These are phyloP conservation scores for Falco columbarius DNA, from an alignment of 2,797 vertebrate species.

Conservation along the genomic window DNA sequence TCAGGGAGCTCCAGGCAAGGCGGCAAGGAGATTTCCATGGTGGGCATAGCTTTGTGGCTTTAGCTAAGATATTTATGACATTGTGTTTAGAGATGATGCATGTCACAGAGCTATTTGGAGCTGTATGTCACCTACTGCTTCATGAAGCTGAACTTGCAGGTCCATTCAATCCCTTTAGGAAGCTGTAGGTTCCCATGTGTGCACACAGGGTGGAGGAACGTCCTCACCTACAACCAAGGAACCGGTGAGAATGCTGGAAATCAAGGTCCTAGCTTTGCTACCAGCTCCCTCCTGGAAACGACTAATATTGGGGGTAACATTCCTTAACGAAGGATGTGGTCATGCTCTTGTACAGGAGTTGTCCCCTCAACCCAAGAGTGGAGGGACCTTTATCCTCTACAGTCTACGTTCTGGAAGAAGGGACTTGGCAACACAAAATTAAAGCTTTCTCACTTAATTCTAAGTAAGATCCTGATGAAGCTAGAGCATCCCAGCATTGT, in stretches of 20 bases:
- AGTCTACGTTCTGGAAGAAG: neutral
- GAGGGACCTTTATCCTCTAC: neutral
- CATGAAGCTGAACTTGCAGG: neutral
- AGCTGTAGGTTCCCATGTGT: fast-evolving
- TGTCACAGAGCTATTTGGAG: neutral
- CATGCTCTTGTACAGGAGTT: fast-evolving
- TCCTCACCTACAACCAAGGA: neutral
- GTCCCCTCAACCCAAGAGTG: neutral
- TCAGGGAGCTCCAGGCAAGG: neutral
- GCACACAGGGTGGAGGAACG: neutral
- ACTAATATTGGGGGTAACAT: neutral
- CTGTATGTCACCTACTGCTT: fast-evolving
- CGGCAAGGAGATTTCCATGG: neutral
- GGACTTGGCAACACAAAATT: neutral
- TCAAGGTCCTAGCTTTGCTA: neutral
- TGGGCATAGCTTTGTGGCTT: fast-evolving
- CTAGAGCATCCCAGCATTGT: fast-evolving
- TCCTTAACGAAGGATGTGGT: fast-evolving
- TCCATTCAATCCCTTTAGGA: neutral
- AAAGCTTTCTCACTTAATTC: neutral
- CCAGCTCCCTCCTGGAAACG: neutral
- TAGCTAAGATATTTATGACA: fast-evolving
- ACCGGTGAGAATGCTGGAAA: neutral
- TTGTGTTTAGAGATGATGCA: neutral
- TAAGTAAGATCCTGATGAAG: neutral